Percentiles rank a stretch among this genome's conserved stretches.
Conservation (phyloP, 2,797 vertebrate genomes). For the Pristis pectinata region DNA sequence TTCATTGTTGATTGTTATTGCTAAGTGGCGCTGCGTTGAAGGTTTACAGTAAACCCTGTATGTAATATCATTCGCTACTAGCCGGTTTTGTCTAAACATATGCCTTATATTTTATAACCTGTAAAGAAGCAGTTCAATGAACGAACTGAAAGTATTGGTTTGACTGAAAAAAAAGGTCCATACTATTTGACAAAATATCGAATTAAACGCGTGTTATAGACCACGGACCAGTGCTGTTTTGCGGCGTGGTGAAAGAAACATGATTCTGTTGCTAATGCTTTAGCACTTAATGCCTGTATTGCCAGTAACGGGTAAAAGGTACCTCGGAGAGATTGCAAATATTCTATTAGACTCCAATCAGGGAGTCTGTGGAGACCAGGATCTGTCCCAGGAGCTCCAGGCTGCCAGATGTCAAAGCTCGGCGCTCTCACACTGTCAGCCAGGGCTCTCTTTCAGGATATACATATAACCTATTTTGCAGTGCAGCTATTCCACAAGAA, state of each 20-base stretch:
- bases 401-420: constrained; percentile 37
- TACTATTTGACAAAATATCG: not conserved
- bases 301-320: constrained; percentile 60
- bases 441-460: not conserved
- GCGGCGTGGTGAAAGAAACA: constrained; percentile 12
- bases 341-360: constrained; percentile 81
- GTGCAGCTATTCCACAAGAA: not conserved
- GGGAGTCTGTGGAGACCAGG: constrained; percentile 60
- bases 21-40: not conserved
- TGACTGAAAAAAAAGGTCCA: not conserved
- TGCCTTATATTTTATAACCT: not conserved
- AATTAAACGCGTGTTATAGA: not conserved
- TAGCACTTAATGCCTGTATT: constrained; percentile 44
- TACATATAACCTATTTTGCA: not conserved
- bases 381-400: constrained; percentile 36
- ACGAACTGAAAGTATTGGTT: not conserved
- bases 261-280: constrained; percentile 35
- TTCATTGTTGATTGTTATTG: constrained; percentile 33
- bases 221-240: not conserved
- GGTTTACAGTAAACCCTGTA: not conserved
- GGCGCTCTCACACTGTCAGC: constrained; percentile 25
- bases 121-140: not conserved
- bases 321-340: constrained; percentile 80
- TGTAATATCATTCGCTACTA: not conserved
- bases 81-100: not conserved